A percentile compares a stretch with the other conserved stretches of the same genome.
phyloP scores from a whole-genome alignment of 2,113 vertebrate genomes.

The Xiphophorus maculatus region DNA sequence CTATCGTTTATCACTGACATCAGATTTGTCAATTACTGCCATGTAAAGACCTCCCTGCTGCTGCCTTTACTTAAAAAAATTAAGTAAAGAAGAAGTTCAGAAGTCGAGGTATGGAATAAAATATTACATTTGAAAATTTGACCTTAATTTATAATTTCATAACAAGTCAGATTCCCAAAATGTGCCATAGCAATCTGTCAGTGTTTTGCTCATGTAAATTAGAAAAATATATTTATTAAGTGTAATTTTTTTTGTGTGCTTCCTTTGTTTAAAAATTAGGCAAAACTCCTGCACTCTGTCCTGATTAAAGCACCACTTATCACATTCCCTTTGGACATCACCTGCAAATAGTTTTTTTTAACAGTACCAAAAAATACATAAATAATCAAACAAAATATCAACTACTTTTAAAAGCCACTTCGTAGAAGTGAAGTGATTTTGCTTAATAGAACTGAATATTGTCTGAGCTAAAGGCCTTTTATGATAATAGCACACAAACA shows the following conservation, averaged over 20 bases:
- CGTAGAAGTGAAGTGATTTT: not conserved
- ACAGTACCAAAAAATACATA: not conserved
- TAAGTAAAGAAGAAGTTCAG: not conserved
- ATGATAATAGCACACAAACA: not conserved
- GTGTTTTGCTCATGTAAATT: slow-evolving; percentile 21
- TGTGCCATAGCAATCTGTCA: not conserved
- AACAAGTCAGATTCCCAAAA: not conserved
- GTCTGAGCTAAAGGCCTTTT: not conserved
- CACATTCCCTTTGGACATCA: not conserved
- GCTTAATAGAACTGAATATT: not conserved
- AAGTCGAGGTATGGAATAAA: not conserved
- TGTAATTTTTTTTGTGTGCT: slow-evolving; percentile 25
- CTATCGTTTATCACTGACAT: slow-evolving; percentile 26
- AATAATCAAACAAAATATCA: not conserved
- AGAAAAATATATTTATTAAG: slow-evolving; percentile 26
- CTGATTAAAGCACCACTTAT: slow-evolving; percentile 39
- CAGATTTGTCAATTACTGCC: not conserved
- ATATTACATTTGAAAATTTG: not conserved
- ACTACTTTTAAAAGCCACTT: slow-evolving; percentile 13
- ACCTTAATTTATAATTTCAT: not conserved
- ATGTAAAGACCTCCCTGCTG: not conserved
- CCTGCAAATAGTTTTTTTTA: not conserved
- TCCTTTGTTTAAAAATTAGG: not conserved
- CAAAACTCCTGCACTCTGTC: slow-evolving; percentile 35
- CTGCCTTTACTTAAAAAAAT: not conserved